These are phyloP conservation scores for Sinelater perroti DNA, from an alignment of 2,888 invertebrate species.

Conservation along the genomic window DNA sequence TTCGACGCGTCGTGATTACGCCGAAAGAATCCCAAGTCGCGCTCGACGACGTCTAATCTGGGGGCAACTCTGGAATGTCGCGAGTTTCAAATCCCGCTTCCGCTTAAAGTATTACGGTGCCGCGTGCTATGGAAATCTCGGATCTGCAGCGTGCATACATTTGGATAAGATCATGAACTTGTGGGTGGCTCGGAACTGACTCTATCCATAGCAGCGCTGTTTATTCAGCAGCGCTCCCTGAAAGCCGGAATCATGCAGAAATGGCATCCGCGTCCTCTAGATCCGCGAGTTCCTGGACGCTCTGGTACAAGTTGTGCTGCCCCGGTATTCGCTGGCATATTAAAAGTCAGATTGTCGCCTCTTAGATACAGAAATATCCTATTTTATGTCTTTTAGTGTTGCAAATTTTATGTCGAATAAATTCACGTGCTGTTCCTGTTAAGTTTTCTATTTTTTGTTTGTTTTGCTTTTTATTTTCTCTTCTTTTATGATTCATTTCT, in stretches of 20 bases:
- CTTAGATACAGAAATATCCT: too few relatives aligned
- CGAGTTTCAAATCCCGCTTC: constrained; percentile 38
- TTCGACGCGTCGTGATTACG: constrained; percentile 21
- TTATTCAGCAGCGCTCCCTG: constrained; percentile 15
- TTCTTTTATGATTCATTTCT: too few relatives aligned
- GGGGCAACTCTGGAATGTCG: constrained; percentile 33
- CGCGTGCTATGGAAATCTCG: constrained; percentile 39
- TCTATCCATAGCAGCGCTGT: constrained; percentile 26
- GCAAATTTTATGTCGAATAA: too few relatives aligned
- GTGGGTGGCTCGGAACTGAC: constrained; percentile 35
- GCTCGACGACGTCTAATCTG: constrained; percentile 36
- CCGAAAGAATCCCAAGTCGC: constrained; percentile 32
- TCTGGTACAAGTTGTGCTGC: too few relatives aligned
- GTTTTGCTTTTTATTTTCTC: too few relatives aligned
- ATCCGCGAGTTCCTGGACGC: too few relatives aligned
- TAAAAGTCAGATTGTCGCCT: too few relatives aligned
- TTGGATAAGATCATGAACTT: constrained; percentile 39
- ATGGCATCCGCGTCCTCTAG: neutral
- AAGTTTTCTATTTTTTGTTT: too few relatives aligned
- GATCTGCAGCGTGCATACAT: constrained; percentile 42
- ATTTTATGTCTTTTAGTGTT: too few relatives aligned
- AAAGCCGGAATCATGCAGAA: neutral
- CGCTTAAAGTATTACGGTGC: constrained; percentile 39
- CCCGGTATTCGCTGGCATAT: too few relatives aligned
- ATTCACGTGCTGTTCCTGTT: too few relatives aligned